Evolutionary conservation across 1,140 invertebrate species (phyloP).

Genomic region (Colletes gigas): DNA sequence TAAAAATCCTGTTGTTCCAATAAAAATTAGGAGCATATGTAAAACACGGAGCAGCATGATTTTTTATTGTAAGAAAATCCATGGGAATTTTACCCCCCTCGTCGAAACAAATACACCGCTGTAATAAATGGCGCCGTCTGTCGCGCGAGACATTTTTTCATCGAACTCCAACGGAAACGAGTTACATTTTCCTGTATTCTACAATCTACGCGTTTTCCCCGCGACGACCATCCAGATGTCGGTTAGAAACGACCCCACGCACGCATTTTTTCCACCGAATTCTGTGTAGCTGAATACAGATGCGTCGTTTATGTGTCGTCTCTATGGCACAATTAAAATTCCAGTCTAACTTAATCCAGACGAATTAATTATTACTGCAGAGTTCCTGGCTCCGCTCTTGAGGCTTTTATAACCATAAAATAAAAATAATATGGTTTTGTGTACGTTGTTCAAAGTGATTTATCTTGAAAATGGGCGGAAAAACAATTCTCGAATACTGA

Average conservation of each 20-base stretch:
- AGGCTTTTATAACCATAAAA: no score
- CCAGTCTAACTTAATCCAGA: not conserved
- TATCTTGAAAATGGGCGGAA: no score
- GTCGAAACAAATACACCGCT: slow-evolving; percentile 23
- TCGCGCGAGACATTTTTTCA: slow-evolving; percentile 42
- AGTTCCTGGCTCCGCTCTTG: no score
- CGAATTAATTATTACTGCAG: not conserved
- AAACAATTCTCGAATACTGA: no score
- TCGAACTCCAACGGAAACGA: slow-evolving; percentile 62
- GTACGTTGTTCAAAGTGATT: no score
- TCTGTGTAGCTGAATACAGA: slow-evolving; percentile 14
- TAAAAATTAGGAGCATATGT: not conserved
- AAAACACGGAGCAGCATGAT: not conserved
- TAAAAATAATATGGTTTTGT: no score
- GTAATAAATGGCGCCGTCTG: slow-evolving; percentile 41
- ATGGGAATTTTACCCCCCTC: slow-evolving; percentile 15
- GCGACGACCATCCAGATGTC: slow-evolving; percentile 59
- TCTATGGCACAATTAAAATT: slow-evolving; percentile 14
- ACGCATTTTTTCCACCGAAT: slow-evolving; percentile 42
- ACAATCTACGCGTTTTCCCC: slow-evolving; percentile 43
- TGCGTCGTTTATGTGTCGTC: not conserved
- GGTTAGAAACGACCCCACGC: slow-evolving; percentile 54
- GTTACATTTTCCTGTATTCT: slow-evolving; percentile 56
- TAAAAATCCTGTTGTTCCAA: no score
- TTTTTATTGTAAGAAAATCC: slow-evolving; percentile 21